Percentiles rank a stretch among this genome's conserved stretches.
phyloP scores from a whole-genome alignment of 2,797 vertebrate species.

The Lepidocolaptes lacrymiger region DNA sequence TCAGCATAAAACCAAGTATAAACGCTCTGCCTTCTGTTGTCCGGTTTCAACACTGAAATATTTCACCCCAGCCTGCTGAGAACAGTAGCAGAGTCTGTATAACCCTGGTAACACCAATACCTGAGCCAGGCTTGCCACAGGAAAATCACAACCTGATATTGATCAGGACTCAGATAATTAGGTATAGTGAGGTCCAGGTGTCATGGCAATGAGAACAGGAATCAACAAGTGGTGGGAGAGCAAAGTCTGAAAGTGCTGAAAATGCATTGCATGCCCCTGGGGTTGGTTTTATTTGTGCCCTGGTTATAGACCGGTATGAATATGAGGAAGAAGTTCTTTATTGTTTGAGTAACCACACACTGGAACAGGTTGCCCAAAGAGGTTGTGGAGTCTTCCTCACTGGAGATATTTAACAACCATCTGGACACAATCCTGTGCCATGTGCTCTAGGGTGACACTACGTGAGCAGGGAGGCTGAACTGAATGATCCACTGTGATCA shows the following conservation, averaged over 20 bases:
- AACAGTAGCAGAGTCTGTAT: not conserved
- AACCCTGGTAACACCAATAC: fast-evolving
- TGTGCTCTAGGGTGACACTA: not conserved
- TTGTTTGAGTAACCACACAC: not conserved
- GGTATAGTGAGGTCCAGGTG: not conserved
- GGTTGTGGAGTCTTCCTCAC: not conserved
- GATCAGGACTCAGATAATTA: not conserved
- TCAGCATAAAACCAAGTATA: not conserved
- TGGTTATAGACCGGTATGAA: not conserved
- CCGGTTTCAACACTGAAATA: not conserved
- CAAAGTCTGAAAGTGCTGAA: not conserved
- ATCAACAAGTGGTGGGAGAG: not conserved
- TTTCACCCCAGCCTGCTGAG: not conserved
- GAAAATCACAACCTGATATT: not conserved
- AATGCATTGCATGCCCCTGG: not conserved
- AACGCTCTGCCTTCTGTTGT: not conserved
- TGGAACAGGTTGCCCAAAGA: not conserved
- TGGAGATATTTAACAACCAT: not conserved
- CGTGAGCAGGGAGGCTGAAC: not conserved
- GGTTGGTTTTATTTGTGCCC: not conserved
- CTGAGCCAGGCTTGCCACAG: not conserved
- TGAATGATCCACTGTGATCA: not conserved
- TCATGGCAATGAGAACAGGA: not conserved
- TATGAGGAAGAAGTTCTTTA: not conserved
- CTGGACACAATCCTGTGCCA: no score